These are phyloP conservation scores for Plectropomus leopardus DNA, from an alignment of 2,113 vertebrate genomes.

Conservation along the genomic window DNA sequence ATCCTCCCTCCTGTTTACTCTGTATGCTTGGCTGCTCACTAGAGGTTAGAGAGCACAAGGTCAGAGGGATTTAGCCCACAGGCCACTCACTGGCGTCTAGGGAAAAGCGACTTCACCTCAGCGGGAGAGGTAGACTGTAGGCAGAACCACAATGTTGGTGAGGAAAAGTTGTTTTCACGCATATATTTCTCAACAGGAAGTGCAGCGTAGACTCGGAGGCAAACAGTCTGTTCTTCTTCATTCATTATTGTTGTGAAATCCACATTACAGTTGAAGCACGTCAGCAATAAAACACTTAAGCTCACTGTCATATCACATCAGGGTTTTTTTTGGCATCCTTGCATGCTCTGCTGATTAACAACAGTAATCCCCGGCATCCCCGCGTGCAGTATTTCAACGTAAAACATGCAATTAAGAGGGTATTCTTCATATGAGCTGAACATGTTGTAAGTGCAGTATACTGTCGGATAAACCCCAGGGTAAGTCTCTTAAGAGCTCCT, in stretches of 20 bases:
- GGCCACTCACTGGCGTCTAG: conserved; percentile 38
- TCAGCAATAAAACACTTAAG: neutral
- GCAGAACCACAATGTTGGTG: neutral
- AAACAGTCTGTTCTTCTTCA: neutral
- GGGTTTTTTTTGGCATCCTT: neutral
- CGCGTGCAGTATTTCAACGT: neutral
- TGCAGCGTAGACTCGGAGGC: conserved; percentile 13
- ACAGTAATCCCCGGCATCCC: neutral
- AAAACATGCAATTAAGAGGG: neutral
- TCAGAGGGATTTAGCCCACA: conserved; percentile 55
- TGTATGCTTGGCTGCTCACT: conserved; percentile 46
- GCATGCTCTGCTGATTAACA: neutral
- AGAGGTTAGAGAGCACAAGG: conserved; percentile 66
- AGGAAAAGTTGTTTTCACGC: neutral
- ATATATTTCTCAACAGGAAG: conserved; percentile 37
- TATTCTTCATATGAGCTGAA: neutral
- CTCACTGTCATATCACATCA: neutral
- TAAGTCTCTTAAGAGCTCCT: conserved; percentile 8
- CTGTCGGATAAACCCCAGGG: conserved; percentile 10
- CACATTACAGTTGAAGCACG: neutral
- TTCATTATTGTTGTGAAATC: neutral
- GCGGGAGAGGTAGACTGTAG: neutral
- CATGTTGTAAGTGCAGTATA: conserved; percentile 11
- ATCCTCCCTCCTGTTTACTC: conserved; percentile 66
- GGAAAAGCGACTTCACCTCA: neutral